These are phyloP conservation scores for Himalopsyche tibetana DNA, from an alignment of 2,888 invertebrate species.

Conservation along the genomic window DNA sequence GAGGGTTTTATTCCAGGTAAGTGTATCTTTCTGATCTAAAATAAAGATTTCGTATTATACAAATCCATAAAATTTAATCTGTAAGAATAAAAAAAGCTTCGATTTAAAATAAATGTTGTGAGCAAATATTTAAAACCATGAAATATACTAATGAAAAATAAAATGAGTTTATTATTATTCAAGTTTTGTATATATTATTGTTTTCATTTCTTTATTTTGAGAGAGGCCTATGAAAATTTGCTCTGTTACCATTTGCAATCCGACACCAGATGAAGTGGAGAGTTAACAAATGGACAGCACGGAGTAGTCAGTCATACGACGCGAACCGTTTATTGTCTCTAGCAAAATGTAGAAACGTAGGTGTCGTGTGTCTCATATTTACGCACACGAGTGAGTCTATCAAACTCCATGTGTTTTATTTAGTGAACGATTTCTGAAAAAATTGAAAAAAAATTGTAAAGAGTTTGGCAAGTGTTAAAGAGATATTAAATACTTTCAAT, in stretches of 20 bases:
- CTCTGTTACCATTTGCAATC: slow-evolving; percentile 44
- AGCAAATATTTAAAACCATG: too few species aligned
- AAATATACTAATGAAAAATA: too few species aligned
- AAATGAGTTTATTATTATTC: too few species aligned
- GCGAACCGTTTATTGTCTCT: slow-evolving; percentile 46
- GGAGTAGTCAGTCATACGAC: slow-evolving; percentile 52
- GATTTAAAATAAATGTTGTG: background rate
- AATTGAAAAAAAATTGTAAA: too few species aligned
- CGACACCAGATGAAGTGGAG: slow-evolving; percentile 58
- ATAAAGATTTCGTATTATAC: slow-evolving; percentile 11
- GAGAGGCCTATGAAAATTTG: background rate
- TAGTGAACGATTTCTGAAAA: too few species aligned
- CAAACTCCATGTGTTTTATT: background rate
- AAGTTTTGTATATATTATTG: too few species aligned
- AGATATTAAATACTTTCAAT: too few species aligned
- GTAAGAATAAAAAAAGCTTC: background rate
- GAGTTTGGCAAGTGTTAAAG: too few species aligned
- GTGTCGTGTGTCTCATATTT: slow-evolving; percentile 57
- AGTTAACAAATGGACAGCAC: slow-evolving; percentile 59
- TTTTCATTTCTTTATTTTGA: background rate
- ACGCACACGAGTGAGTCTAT: slow-evolving; percentile 55
- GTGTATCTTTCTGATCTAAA: slow-evolving; percentile 22
- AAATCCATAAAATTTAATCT: slow-evolving; percentile 5
- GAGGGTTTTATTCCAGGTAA: slow-evolving; percentile 43
- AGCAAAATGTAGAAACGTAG: slow-evolving; percentile 48